phyloP scores from a whole-genome alignment of 64 coral and sea anemone genomes.

The Exaiptasia diaphana region DNA sequence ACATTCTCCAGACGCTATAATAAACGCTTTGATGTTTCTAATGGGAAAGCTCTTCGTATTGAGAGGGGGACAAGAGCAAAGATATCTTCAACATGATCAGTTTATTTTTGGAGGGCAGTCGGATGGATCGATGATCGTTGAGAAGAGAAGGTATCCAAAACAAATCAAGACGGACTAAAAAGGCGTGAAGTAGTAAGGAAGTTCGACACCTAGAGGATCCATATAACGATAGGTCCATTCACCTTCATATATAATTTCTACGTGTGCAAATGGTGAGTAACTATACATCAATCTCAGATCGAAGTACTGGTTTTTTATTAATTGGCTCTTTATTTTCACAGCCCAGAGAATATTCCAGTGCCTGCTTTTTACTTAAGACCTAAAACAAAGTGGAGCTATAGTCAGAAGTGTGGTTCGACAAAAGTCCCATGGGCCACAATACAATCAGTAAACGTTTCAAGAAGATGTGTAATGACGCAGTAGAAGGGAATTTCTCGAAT shows the following conservation, averaged over 20 bases:
- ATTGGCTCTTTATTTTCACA: too few relatives aligned
- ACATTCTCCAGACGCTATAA: not conserved
- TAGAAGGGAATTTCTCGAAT: constrained; percentile 8
- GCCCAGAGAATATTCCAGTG: constrained; percentile 30
- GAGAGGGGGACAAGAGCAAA: constrained; percentile 30
- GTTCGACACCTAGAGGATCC: constrained; percentile 33
- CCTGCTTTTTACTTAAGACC: constrained; percentile 25
- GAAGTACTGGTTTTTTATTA: too few relatives aligned
- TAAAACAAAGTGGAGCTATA: constrained; percentile 32
- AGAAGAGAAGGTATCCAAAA: constrained; percentile 40
- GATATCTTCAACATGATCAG: constrained; percentile 7
- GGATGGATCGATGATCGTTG: constrained; percentile 29
- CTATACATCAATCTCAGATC: too few relatives aligned
- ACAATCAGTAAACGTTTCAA: constrained; percentile 19
- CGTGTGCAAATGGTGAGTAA: constrained; percentile 46
- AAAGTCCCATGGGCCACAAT: constrained; percentile 38
- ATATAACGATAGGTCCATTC: constrained; percentile 32
- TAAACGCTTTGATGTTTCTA: constrained; percentile 3
- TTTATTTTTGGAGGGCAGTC: constrained; percentile 19
- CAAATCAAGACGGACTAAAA: constrained; percentile 30
- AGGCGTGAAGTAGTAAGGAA: constrained; percentile 14
- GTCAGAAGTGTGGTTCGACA: constrained; percentile 44
- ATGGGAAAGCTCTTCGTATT: constrained; percentile 33
- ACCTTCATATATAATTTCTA: constrained; percentile 32
- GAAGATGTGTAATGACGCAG: constrained; percentile 28